These are phyloP conservation scores for Ptilorrhoa leucosticta DNA, from an alignment of 2,113 vertebrate species.

Conservation along the genomic window DNA sequence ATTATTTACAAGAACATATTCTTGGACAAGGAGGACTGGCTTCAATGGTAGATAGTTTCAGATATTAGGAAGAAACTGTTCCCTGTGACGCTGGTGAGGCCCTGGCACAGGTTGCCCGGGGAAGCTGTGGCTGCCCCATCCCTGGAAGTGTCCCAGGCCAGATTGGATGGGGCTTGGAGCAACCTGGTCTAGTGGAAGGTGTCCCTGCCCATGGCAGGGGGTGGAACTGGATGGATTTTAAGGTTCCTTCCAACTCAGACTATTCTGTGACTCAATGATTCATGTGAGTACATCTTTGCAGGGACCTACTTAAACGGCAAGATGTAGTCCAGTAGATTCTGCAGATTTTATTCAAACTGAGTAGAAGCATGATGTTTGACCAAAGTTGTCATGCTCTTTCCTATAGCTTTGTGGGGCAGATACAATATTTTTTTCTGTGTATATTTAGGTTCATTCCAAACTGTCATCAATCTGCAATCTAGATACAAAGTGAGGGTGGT, in stretches of 20 bases:
- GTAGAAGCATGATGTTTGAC: background rate
- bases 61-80: background rate
- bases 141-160: background rate
- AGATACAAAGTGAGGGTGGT: background rate
- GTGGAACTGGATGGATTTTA: fast-evolving
- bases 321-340: background rate
- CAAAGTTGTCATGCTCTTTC: background rate
- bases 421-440: background rate
- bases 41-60: background rate
- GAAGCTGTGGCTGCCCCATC: background rate
- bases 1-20: background rate
- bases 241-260: background rate
- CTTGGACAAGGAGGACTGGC: background rate
- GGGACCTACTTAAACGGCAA: background rate
- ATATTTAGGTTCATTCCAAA: background rate
- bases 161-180: fast-evolving
- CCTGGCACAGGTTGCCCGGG: background rate
- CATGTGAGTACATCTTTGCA: background rate
- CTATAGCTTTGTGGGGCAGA: background rate
- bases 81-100: fast-evolving
- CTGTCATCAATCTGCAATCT: background rate
- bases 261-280: background rate
- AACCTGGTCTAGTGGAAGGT: fast-evolving
- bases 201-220: background rate
- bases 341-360: background rate